Percentiles rank a stretch among this genome's conserved stretches.
Evolutionary conservation across 2,797 vertebrate species (phyloP).

Genomic region (Channa striata): DNA sequence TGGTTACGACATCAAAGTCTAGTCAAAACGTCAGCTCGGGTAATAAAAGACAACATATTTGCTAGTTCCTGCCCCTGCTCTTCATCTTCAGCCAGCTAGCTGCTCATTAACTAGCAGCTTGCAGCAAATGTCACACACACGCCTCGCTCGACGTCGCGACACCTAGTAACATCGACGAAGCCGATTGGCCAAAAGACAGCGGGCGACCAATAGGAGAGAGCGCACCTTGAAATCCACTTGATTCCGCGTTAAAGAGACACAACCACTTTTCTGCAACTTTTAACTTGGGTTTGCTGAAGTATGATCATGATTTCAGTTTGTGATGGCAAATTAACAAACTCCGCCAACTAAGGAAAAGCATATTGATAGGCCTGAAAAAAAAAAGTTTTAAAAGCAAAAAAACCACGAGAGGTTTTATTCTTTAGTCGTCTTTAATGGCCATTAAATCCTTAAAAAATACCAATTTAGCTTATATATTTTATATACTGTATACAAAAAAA

Average conservation of each 20-base stretch:
- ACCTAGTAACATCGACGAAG: conserved; percentile 53
- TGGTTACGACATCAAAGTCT: not conserved
- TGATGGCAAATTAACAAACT: not conserved
- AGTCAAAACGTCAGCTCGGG: not conserved
- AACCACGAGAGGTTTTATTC: no score
- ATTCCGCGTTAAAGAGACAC: conserved; percentile 24
- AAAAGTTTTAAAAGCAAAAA: no score
- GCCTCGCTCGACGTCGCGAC: conserved; percentile 70
- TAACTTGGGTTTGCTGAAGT: not conserved
- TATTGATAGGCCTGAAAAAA: not conserved
- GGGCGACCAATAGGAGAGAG: conserved; percentile 32
- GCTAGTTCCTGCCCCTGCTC: conserved; percentile 30
- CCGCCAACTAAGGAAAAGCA: no score
- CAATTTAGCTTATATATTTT: no score
- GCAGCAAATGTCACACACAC: conserved; percentile 84
- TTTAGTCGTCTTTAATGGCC: not conserved
- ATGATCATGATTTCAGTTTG: not conserved
- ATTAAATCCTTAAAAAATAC: no score
- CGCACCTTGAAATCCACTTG: not conserved
- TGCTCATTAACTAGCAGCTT: conserved; percentile 59
- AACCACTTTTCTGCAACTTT: no score
- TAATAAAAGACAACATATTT: conserved; percentile 20
- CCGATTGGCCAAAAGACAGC: conserved; percentile 63
- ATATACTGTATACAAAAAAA: no score
- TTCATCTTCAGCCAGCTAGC: conserved; percentile 57